Evolutionary conservation across 2,888 invertebrate species (phyloP).

Genomic region (Cataglyphis livida): DNA sequence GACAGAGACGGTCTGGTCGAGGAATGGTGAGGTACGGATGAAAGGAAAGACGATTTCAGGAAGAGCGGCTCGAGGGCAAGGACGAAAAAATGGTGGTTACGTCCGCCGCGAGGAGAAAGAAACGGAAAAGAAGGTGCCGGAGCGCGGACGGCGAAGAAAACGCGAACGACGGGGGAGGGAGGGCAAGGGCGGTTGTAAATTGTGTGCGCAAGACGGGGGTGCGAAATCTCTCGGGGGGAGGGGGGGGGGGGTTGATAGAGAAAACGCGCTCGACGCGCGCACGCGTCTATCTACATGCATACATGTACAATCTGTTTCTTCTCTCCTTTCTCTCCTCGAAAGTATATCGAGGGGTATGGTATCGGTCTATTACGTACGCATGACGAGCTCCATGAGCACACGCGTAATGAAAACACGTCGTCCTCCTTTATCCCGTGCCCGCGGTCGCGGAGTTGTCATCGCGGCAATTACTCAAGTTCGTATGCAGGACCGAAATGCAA

Average conservation of each 20-base stretch:
- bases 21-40: constrained; percentile 8
- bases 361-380: constrained; percentile 35
- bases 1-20: constrained; percentile 8
- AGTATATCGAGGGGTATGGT: background rate
- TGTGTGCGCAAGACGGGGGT: constrained; percentile 69
- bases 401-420: constrained; percentile 49
- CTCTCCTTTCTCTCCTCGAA: background rate
- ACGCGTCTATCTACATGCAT: background rate
- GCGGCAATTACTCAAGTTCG: constrained; percentile 78
- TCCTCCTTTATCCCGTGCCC: constrained; percentile 54
- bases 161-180: constrained; percentile 23
- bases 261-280: constrained; percentile 37
- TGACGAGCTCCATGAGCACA: constrained; percentile 19
- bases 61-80: constrained; percentile 15
- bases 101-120: constrained; percentile 49
- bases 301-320: constrained; percentile 3
- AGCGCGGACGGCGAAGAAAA: constrained; percentile 18
- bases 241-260: constrained; percentile 49
- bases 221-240: constrained; percentile 55
- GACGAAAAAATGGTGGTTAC: constrained; percentile 51
- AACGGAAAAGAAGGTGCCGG: constrained; percentile 43
- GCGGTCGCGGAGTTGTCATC: constrained; percentile 65
- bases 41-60: constrained; percentile 27
- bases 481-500: constrained; percentile 65
- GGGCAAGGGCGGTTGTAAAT: constrained; percentile 61